Evolutionary conservation across 1,140 invertebrate species (phyloP).

Genomic region (Nasonia giraulti): DNA sequence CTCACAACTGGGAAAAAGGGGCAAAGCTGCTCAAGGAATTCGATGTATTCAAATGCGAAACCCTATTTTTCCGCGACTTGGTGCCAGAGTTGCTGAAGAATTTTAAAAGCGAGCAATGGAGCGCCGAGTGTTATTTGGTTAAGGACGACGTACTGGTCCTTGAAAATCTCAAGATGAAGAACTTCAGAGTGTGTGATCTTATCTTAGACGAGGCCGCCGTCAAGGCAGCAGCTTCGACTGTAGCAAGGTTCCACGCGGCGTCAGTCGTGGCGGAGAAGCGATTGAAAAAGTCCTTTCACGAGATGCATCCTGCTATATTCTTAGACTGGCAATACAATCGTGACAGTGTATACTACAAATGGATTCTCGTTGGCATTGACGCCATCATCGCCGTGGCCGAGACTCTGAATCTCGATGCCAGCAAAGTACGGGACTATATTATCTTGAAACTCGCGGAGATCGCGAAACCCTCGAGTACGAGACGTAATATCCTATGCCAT

Average conservation of each 20-base stretch:
- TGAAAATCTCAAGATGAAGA: conserved; percentile 51
- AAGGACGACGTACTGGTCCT: conserved; percentile 58
- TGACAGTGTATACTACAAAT: neutral
- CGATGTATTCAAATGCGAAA: neutral
- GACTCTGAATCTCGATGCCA: neutral
- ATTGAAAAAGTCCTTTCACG: neutral
- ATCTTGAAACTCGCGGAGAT: neutral
- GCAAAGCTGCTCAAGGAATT: neutral
- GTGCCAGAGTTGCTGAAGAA: neutral
- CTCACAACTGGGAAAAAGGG: neutral
- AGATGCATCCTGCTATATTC: neutral
- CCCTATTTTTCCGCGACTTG: neutral
- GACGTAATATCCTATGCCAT: conserved; percentile 9
- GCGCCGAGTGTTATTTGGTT: conserved; percentile 69
- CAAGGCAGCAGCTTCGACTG: neutral
- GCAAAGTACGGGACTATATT: neutral
- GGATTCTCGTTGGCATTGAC: neutral
- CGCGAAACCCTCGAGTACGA: neutral
- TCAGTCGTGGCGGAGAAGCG: neutral
- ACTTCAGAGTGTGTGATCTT: conserved; percentile 25
- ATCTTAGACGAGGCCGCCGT: neutral
- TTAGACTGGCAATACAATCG: neutral
- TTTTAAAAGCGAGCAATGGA: conserved; percentile 50
- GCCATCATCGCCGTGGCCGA: neutral
- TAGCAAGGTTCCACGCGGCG: neutral